Evolutionary conservation across 2,113 vertebrate genomes (phyloP), one percentile per base, ranked within the genome.

Genomic region (Terrapene triunguis): DNA sequence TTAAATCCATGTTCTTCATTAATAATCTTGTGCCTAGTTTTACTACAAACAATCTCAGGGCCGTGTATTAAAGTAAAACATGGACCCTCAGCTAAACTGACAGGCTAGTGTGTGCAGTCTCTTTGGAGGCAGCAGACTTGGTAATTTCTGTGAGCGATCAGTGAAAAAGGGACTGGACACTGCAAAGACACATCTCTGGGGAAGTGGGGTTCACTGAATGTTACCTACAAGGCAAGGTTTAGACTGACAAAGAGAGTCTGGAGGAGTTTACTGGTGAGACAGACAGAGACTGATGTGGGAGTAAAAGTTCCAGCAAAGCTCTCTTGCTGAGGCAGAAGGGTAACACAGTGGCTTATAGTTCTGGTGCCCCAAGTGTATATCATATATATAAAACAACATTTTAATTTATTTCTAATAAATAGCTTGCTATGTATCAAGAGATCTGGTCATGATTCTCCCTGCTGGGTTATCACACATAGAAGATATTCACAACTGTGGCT

Each of bases 401-500:
- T 72, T 72, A 72, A n/a, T 22, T 10, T 0, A 32, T 22, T 8
- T 21, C 48, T 29, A 5, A 29, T 78, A 69, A 21, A 21, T 72
- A 53, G 3, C 3, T 0, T 79, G 19, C 50, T 27, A 4, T 13
- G 2, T 24, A 16, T 79, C 72, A 48, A 6, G 44, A 78, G 5
- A 69, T n/a, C 32, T 48, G 51, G 22, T 32, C 10, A 62, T 50
- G 84, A 54, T 21, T 24, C 80, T 14, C 47, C 53, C 59, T 21
- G 54, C 42, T 25, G 50, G 0, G 2, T 69, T 2, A 76, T 0
- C 21, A 22, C 51, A 44, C 32, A 32, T n/a, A 79, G 24, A 17
- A 55, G 29, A 24, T 9, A 13, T 12, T 62, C 47, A 76, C 5
- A 93, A 94, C 2, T 50, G 4, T 4, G 3, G 8, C 4, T 62